phyloP scores from a whole-genome alignment of 2,888 invertebrate species.

The Oscheius sp. region DNA sequence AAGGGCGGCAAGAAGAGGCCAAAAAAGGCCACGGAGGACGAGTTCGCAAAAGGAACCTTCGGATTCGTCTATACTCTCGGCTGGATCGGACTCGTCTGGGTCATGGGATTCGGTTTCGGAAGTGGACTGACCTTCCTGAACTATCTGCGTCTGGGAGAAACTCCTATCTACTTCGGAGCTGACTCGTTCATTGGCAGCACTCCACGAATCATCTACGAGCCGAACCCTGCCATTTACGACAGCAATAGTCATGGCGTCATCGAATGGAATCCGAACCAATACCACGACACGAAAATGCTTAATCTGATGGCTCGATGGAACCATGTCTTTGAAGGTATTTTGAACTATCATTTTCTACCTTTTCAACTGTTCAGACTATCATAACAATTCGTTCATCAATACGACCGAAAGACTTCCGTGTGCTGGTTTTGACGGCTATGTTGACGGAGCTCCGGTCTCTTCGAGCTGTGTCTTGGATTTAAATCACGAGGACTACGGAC shows the following conservation, averaged over 20 bases:
- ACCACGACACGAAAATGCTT: not conserved
- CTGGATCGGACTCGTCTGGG: slow-evolving; percentile 16
- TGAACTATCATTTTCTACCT: not conserved
- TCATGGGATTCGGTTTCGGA: slow-evolving; percentile 20
- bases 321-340: slow-evolving; percentile 13
- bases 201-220: slow-evolving; percentile 31
- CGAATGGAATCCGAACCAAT: not conserved
- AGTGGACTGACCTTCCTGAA: slow-evolving; percentile 7
- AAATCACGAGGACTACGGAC: slow-evolving; percentile 9
- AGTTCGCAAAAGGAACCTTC: slow-evolving; percentile 23
- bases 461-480: slow-evolving; percentile 3
- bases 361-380: not conserved
- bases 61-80: slow-evolving; percentile 13
- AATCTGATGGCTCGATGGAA: slow-evolving; percentile 12
- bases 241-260: not conserved
- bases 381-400: not conserved
- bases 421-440: slow-evolving; percentile 15
- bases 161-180: slow-evolving; percentile 28
- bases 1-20: not conserved
- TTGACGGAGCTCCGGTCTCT: slow-evolving; percentile 1
- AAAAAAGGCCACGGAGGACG: slow-evolving; percentile 27
- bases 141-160: slow-evolving; percentile 11
- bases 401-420: not conserved
- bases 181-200: slow-evolving; percentile 23
- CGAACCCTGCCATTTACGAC: slow-evolving; percentile 23